A percentile compares a stretch with the other conserved stretches of the same genome.
phyloP scores from a whole-genome alignment of 2,113 vertebrate species.

The Carlito syrichta region DNA sequence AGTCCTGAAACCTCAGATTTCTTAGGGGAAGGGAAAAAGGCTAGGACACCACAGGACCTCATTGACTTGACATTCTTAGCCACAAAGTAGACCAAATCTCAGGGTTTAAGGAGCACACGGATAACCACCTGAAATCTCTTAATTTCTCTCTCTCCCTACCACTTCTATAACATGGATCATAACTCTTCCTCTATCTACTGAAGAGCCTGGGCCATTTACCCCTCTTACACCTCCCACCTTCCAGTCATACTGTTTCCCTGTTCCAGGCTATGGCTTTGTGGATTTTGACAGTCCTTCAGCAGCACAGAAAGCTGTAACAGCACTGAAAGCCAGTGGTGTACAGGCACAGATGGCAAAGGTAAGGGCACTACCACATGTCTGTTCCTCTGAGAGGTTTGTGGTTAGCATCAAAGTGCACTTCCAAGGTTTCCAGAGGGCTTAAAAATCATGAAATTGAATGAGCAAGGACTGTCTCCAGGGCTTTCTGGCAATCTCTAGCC shows the following conservation, averaged over 20 bases:
- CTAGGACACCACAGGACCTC: neutral
- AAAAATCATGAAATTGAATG: neutral
- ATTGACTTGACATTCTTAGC: neutral
- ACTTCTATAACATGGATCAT: neutral
- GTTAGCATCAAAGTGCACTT: neutral
- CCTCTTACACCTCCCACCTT: neutral
- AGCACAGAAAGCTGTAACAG: slow-evolving; percentile 92
- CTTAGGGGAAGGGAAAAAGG: neutral
- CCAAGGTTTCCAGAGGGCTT: neutral
- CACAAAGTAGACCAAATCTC: neutral
- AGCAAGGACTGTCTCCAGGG: neutral
- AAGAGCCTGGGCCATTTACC: neutral
- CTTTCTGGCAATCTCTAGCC: neutral
- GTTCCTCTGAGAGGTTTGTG: neutral
- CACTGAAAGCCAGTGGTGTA: slow-evolving; percentile 91
- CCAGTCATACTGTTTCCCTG: slow-evolving; percentile 44
- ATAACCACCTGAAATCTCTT: neutral
- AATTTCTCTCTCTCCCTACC: neutral
- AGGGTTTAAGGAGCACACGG: neutral
- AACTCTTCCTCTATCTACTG: neutral
- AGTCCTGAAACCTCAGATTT: neutral
- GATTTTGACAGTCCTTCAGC: slow-evolving; percentile 93
- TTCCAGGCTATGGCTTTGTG: slow-evolving; percentile 93
- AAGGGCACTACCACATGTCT: neutral
- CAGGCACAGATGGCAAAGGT: slow-evolving; percentile 98